Evolutionary conservation across 1,140 invertebrate genomes (phyloP).

Genomic region (Limonius californicus): DNA sequence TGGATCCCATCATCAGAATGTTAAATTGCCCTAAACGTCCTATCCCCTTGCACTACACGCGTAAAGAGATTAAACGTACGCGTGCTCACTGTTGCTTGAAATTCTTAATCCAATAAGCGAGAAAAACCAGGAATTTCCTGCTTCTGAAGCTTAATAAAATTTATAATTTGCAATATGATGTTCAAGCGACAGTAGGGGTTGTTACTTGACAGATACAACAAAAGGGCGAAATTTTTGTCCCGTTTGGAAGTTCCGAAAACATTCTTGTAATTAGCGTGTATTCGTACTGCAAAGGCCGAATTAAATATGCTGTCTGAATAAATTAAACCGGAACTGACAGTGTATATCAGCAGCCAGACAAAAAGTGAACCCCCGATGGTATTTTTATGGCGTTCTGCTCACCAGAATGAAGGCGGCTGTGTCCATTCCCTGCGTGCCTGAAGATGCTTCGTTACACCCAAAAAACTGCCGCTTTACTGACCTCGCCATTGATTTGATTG

Average conservation of each 20-base stretch:
- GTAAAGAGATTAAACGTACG: background rate
- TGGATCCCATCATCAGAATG: constrained; percentile 4
- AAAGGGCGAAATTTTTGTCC: background rate
- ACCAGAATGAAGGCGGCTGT: constrained; percentile 30
- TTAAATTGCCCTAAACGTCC: background rate
- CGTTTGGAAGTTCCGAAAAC: no score
- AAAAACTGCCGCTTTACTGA: constrained; percentile 21
- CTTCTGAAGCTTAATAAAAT: no score
- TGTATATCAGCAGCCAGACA: constrained; percentile 16
- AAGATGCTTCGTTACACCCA: constrained; percentile 15
- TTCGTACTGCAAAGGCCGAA: constrained; percentile 11
- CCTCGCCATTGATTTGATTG: constrained; percentile 23
- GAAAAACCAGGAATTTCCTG: background rate
- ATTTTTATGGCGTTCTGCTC: constrained; percentile 38
- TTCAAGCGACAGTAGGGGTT: no score
- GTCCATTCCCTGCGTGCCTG: constrained; percentile 32
- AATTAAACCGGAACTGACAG: constrained; percentile 25
- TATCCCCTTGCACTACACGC: background rate
- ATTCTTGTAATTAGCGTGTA: background rate
- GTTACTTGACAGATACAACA: no score
- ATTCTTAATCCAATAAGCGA: background rate
- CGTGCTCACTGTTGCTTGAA: background rate
- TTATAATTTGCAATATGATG: no score
- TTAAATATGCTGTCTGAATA: constrained; percentile 23
- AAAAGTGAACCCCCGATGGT: constrained; percentile 30